phyloP scores from a whole-genome alignment of 2,113 vertebrate species.

The Atractosteus spatula region DNA sequence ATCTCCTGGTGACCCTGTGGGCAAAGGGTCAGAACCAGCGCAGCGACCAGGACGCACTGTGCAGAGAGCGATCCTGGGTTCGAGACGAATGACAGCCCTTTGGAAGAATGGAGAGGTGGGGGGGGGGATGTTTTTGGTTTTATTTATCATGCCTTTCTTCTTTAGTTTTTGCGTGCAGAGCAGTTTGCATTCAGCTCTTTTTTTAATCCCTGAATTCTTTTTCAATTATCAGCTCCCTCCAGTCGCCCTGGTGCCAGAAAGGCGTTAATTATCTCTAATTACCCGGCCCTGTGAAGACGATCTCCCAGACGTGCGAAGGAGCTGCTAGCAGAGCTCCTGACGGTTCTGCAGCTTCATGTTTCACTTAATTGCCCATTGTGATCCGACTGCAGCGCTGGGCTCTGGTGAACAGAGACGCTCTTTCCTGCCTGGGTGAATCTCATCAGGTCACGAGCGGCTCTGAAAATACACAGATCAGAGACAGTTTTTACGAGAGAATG shows the following conservation, averaged over 20 bases:
- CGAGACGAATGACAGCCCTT: no score
- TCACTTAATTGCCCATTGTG: not conserved
- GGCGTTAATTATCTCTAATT: constrained; percentile 3
- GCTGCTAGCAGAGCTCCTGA: not conserved
- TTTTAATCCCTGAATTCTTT: not conserved
- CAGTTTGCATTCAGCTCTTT: not conserved
- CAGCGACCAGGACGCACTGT: no score
- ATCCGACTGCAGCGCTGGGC: not conserved
- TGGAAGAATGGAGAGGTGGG: no score
- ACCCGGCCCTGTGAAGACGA: not conserved
- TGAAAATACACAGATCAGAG: no score
- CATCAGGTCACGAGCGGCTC: no score
- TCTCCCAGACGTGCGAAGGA: not conserved
- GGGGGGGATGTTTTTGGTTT: no score
- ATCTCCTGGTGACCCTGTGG: no score
- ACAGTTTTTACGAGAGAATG: no score
- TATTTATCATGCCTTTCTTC: no score
- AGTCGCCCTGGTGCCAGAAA: not conserved
- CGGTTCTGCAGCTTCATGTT: not conserved
- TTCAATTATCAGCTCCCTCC: not conserved
- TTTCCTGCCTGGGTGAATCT: not conserved
- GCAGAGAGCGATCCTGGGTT: no score
- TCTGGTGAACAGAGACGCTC: not conserved
- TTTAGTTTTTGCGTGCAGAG: not conserved
- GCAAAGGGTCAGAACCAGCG: no score